A percentile compares a stretch with the other conserved stretches of the same genome.
Conservation (phyloP, 2,797 vertebrate species). For the Pangasius macronema region DNA sequence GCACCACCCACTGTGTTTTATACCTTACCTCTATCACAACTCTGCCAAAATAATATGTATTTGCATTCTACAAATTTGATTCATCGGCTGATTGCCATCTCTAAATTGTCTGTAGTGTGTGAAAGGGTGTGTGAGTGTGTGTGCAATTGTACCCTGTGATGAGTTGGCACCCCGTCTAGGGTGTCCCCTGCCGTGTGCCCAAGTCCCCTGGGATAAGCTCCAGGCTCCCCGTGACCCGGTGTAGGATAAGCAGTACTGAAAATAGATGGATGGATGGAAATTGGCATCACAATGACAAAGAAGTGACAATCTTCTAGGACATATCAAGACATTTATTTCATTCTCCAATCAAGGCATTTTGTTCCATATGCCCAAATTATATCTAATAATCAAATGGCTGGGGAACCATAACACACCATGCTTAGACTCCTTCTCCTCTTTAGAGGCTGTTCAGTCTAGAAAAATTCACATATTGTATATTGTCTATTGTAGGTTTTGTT, state of each 20-base stretch:
- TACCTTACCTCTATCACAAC: background rate
- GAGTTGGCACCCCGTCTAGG: too few relatives aligned
- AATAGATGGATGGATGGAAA: too few relatives aligned
- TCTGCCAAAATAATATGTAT: background rate
- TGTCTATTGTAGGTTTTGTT: background rate
- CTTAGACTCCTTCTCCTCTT: background rate
- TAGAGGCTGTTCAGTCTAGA: background rate
- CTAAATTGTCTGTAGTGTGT: too few relatives aligned
- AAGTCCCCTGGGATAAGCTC: too few relatives aligned
- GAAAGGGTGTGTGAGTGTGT: too few relatives aligned
- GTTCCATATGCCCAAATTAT: background rate
- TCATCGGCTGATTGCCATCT: too few relatives aligned
- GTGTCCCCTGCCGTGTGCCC: too few relatives aligned
- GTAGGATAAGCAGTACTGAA: too few relatives aligned
- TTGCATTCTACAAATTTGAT: too few relatives aligned
- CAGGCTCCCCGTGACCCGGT: too few relatives aligned
- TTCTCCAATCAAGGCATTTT: background rate
- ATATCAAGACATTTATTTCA: background rate
- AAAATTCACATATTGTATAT: background rate
- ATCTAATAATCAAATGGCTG: background rate
- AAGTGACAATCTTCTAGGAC: background rate
- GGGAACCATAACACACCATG: background rate
- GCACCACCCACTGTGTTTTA: background rate
- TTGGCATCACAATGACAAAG: background rate
- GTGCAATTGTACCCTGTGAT: too few relatives aligned